Evolutionary conservation across 2,113 vertebrate species (phyloP).

Genomic region (Scytalopus superciliaris): DNA sequence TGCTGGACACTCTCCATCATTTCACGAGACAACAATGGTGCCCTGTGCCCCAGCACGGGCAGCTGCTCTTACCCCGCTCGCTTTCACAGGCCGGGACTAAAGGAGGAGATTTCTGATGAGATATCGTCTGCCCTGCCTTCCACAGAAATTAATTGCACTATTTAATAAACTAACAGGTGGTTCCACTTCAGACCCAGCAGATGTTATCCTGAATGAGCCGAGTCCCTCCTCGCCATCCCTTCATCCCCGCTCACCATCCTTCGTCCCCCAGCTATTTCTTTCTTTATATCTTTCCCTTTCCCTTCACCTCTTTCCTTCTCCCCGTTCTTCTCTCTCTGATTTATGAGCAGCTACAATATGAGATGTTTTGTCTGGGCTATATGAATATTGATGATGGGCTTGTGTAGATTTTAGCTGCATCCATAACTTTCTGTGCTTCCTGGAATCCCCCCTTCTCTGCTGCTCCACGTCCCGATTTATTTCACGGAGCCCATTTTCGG

Average conservation of each 20-base stretch:
- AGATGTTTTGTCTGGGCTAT: slow-evolving; percentile 63
- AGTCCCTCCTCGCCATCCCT: slow-evolving; percentile 54
- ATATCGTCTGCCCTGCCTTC: slow-evolving; percentile 60
- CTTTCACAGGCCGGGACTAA: slow-evolving; percentile 4
- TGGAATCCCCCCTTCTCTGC: slow-evolving; percentile 9
- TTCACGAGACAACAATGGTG: neutral
- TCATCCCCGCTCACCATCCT: slow-evolving; percentile 48
- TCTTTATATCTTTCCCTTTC: slow-evolving; percentile 62
- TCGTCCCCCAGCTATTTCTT: slow-evolving; percentile 53
- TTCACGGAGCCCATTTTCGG: neutral
- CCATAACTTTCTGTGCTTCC: slow-evolving; percentile 47
- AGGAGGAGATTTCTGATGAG: slow-evolving; percentile 46
- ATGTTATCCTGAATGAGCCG: slow-evolving; percentile 73
- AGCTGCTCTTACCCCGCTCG: neutral
- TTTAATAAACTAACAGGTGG: slow-evolving; percentile 82
- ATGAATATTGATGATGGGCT: slow-evolving; percentile 72
- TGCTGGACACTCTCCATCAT: neutral
- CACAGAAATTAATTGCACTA: slow-evolving; percentile 74
- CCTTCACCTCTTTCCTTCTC: neutral
- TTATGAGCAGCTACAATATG: slow-evolving; percentile 68
- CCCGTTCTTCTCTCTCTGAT: slow-evolving; percentile 60
- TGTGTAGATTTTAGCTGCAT: slow-evolving; percentile 59
- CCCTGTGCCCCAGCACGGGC: neutral
- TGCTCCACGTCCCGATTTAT: neutral
- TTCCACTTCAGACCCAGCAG: slow-evolving; percentile 77